These are phyloP conservation scores for Varanus salvator DNA, from an alignment of 2,113 vertebrate genomes.

Conservation along the genomic window DNA sequence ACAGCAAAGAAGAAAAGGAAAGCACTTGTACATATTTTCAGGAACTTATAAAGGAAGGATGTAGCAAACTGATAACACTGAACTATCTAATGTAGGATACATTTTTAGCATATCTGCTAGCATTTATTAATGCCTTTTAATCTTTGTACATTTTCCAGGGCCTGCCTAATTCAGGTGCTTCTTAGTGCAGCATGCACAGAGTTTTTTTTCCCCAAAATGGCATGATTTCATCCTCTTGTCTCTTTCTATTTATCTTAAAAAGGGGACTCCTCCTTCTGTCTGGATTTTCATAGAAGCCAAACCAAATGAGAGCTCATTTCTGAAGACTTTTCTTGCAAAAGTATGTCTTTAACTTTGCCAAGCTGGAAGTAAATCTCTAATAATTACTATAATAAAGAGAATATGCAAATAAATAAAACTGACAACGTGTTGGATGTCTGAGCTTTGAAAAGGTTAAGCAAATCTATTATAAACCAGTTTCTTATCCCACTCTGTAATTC, in stretches of 20 bases:
- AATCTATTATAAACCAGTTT: conserved; percentile 25
- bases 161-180: conserved; percentile 9
- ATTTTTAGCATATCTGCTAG: conserved; percentile 13
- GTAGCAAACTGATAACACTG: background rate
- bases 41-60: background rate
- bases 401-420: conserved; percentile 17
- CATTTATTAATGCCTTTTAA: conserved; percentile 17
- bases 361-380: conserved; percentile 22
- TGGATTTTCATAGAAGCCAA: conserved; percentile 30
- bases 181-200: conserved; percentile 16
- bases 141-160: conserved; percentile 6
- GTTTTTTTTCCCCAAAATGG: background rate
- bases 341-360: conserved; percentile 12
- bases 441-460: conserved; percentile 12
- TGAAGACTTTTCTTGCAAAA: conserved; percentile 46
- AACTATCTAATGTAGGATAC: background rate
- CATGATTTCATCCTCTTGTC: conserved; percentile 1
- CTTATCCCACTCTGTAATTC: conserved; percentile 26
- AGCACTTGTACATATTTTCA: background rate
- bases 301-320: conserved; percentile 42
- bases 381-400: conserved; percentile 20
- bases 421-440: conserved; percentile 31
- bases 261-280: conserved; percentile 4
- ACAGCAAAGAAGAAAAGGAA: background rate
- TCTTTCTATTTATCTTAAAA: conserved; percentile 31